A percentile compares a stretch with the other conserved stretches of the same genome.
Conservation (phyloP, 2,797 vertebrate genomes). For the Spheniscus humboldti region DNA sequence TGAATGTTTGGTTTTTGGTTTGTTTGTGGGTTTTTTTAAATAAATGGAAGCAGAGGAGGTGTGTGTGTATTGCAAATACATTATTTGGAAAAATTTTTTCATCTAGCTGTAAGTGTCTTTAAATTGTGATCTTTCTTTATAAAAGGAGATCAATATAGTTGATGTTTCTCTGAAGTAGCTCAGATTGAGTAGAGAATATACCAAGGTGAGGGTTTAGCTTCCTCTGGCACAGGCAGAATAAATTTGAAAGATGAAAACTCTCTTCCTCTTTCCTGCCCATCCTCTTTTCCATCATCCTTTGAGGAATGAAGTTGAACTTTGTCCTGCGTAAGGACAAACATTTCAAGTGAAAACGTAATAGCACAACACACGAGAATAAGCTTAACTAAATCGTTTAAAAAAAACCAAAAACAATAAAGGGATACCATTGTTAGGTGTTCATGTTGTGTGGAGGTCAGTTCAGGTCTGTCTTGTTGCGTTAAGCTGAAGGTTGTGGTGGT, state of each 20-base stretch:
- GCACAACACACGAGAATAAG: neutral
- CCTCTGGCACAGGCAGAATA: neutral
- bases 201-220: neutral
- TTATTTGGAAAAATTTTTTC: neutral
- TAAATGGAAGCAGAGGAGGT: neutral
- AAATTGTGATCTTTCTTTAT: neutral
- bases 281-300: neutral
- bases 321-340: neutral
- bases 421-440: rapidly evolving
- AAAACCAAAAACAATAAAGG: neutral
- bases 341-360: neutral
- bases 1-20: neutral
- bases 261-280: neutral
- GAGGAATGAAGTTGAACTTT: neutral
- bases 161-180: neutral
- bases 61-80: neutral
- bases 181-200: neutral
- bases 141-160: neutral
- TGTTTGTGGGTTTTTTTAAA: neutral
- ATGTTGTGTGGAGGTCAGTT: neutral
- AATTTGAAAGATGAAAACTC: neutral
- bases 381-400: neutral
- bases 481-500: neutral
- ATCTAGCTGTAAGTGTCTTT: neutral
- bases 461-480: neutral